These are phyloP conservation scores for Synanthedon vespiformis DNA, from an alignment of 2,888 invertebrate species.

Conservation along the genomic window DNA sequence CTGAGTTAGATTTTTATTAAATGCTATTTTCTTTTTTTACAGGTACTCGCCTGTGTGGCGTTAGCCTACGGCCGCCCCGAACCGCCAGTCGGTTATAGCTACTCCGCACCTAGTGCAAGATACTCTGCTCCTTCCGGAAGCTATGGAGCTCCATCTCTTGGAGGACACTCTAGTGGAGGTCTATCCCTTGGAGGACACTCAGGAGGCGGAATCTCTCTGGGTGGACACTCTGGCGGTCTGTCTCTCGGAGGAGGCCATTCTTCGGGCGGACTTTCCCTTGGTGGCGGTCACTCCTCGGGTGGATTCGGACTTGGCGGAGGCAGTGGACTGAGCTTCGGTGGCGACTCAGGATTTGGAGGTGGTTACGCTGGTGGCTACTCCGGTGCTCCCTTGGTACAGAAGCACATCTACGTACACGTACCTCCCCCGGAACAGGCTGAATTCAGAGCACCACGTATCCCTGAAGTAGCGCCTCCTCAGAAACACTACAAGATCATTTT, in stretches of 20 bases:
- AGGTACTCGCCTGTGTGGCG: conserved; percentile 64
- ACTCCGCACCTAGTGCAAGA: conserved; percentile 43
- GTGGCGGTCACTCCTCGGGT: conserved; percentile 13
- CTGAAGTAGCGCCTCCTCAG: conserved; percentile 78
- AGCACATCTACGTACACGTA: conserved; percentile 91
- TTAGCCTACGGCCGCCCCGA: conserved; percentile 60
- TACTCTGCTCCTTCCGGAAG: conserved; percentile 34
- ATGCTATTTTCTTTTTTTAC: conserved; percentile 2
- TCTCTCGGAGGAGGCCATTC: conserved; percentile 17
- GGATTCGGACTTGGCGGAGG: conserved; percentile 27
- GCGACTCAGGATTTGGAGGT: conserved; percentile 45
- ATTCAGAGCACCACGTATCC: conserved; percentile 74
- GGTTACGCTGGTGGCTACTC: conserved; percentile 58
- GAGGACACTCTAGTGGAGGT: conserved; percentile 26
- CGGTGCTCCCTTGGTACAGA: conserved; percentile 78
- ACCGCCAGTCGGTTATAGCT: conserved; percentile 63
- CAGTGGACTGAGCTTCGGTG: conserved; percentile 19
- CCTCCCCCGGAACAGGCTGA: conserved; percentile 89
- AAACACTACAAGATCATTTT: conserved; percentile 94
- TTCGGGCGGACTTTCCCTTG: conserved; percentile 15
- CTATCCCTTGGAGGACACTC: conserved; percentile 35
- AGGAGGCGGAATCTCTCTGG: conserved; percentile 27
- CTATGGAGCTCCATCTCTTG: conserved; percentile 29
- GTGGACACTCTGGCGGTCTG: conserved; percentile 24
- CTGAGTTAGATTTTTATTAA: neutral